Evolutionary conservation across 1,140 invertebrate species (phyloP).

Genomic region (Drosophila suzukii): DNA sequence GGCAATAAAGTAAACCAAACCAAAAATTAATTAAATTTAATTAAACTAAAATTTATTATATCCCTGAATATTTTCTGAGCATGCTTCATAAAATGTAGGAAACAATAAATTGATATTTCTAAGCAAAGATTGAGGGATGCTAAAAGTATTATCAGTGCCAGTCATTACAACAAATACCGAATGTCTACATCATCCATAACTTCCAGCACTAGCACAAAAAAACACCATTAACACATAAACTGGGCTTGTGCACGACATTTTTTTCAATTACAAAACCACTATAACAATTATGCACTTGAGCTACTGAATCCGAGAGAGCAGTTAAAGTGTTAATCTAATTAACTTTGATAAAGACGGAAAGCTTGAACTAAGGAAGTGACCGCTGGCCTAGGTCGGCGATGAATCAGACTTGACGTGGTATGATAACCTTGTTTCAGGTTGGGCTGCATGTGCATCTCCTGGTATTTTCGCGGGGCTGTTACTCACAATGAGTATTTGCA

Average conservation of each 20-base stretch:
- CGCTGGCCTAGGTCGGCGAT: constrained; percentile 56
- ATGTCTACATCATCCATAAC: neutral
- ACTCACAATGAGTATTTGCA: constrained; percentile 24
- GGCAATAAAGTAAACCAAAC: too few species aligned
- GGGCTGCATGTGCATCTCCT: constrained; percentile 4
- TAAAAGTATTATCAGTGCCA: constrained; percentile 43
- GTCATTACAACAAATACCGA: constrained; percentile 57
- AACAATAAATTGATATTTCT: too few species aligned
- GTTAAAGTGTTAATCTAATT: constrained; percentile 72
- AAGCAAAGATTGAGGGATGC: neutral
- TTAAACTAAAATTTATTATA: too few species aligned
- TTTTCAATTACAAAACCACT: constrained; percentile 63
- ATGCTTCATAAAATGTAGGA: too few species aligned
- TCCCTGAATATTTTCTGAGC: too few species aligned
- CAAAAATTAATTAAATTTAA: too few species aligned
- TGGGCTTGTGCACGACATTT: constrained; percentile 33
- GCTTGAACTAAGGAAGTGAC: constrained; percentile 47
- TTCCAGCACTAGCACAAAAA: neutral
- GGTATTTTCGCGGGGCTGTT: neutral
- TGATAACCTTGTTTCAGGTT: constrained; percentile 30
- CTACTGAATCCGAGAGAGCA: constrained; percentile 18
- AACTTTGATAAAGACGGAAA: constrained; percentile 53
- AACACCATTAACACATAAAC: neutral
- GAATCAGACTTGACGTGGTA: constrained; percentile 13
- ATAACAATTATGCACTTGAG: constrained; percentile 66